These are phyloP conservation scores for Porites cylindrica DNA, from an alignment of 92 coral and sea anemone genomes.

Conservation along the genomic window DNA sequence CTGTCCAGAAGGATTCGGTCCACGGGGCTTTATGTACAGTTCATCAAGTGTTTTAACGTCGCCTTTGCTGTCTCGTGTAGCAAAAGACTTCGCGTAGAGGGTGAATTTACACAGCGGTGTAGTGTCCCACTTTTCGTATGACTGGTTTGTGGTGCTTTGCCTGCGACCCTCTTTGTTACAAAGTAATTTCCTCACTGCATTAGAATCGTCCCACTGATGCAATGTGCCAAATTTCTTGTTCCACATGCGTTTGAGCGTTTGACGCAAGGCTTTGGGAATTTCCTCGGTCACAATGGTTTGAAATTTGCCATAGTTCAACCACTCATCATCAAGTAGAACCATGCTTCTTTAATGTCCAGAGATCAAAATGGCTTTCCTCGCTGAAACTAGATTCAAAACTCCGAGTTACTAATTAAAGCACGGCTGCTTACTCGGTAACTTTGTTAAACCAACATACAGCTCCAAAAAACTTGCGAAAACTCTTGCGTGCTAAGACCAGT, in stretches of 20 bases:
- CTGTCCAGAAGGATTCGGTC: background rate
- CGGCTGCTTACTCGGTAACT: no score
- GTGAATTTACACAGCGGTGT: background rate
- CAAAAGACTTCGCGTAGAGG: background rate
- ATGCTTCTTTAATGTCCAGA: no score
- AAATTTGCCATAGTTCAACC: background rate
- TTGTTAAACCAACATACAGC: no score
- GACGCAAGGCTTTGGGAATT: background rate
- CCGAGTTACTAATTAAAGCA: no score
- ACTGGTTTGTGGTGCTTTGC: background rate
- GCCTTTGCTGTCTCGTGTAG: background rate
- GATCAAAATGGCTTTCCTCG: no score
- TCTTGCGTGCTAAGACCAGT: no score
- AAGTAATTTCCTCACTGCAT: background rate
- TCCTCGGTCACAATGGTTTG: background rate
- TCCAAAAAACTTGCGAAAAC: no score
- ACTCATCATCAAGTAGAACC: no score
- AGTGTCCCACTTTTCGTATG: background rate
- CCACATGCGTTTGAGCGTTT: background rate
- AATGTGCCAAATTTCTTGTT: background rate
- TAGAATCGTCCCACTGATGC: background rate
- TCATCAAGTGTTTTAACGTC: slow-evolving; percentile 2
- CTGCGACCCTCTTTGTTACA: background rate
- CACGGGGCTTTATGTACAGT: background rate
- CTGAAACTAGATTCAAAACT: no score